Conservation (phyloP, 2,113 vertebrate genomes). For the Argyrosomus japonicus region DNA sequence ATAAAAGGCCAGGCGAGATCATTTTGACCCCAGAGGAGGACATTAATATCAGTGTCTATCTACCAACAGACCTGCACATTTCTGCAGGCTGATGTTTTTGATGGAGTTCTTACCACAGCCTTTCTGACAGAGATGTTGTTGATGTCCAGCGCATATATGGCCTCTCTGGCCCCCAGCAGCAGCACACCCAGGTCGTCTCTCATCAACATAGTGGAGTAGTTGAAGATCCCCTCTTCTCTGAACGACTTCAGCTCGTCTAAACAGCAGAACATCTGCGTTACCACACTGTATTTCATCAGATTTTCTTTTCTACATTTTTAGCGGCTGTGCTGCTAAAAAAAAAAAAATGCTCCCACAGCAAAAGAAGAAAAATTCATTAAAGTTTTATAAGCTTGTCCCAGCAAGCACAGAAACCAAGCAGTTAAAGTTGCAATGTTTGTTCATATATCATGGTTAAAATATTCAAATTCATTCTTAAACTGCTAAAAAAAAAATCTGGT, state of each 20-base stretch:
- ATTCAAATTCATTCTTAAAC: constrained; percentile 10
- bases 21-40: no score
- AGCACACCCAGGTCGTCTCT: constrained; percentile 78
- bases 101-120: constrained; percentile 65
- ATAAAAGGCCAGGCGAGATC: no score
- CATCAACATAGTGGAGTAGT: constrained; percentile 84
- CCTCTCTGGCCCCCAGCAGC: constrained; percentile 85
- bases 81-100: neutral
- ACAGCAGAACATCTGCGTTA: constrained; percentile 33
- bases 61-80: no score
- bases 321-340: neutral
- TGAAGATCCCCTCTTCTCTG: constrained; percentile 74
- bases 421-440: constrained; percentile 15
- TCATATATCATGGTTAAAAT: constrained; percentile 22
- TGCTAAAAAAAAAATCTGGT: neutral
- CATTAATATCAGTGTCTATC: no score
- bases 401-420: neutral
- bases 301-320: neutral
- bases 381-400: constrained; percentile 3
- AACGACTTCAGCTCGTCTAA: constrained; percentile 78
- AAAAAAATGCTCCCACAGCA: constrained; percentile 36
- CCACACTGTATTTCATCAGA: neutral
- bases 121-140: constrained; percentile 76
- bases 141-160: constrained; percentile 83
- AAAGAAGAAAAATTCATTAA: constrained; percentile 36